Conservation (phyloP, 2,797 vertebrate genomes). For the Peromyscus nudipes region DNA sequence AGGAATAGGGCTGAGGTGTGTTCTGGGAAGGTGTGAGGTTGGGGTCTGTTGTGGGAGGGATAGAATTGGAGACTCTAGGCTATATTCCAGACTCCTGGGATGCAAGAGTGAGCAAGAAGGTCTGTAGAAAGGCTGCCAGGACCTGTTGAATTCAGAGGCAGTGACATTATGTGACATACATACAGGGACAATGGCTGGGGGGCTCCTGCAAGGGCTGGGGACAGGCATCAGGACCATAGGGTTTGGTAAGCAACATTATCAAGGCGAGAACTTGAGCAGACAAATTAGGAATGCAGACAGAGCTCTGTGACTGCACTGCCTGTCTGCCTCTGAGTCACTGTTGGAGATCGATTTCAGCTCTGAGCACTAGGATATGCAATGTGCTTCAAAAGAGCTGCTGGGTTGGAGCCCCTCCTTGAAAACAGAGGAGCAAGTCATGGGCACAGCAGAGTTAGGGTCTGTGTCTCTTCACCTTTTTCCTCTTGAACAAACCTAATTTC, state of each 20-base stretch:
- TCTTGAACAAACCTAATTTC: background rate
- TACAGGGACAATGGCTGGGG: conserved; percentile 48
- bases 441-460: background rate
- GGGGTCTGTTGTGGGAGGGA: background rate
- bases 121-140: conserved; percentile 28
- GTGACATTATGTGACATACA: conserved; percentile 59
- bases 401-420: background rate
- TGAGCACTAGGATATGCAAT: background rate
- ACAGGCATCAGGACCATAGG: background rate
- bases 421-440: background rate
- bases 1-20: background rate
- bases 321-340: conserved; percentile 71
- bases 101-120: background rate
- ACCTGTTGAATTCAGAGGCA: conserved; percentile 62
- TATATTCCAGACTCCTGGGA: background rate
- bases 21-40: background rate
- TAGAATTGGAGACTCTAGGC: background rate
- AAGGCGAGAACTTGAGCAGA: conserved; percentile 41
- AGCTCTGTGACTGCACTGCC: conserved; percentile 5
- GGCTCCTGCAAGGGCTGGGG: conserved; percentile 4
- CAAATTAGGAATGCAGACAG: conserved; percentile 74
- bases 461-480: background rate
- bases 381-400: conserved; percentile 48
- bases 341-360: conserved; percentile 28
- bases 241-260: conserved; percentile 70